These are phyloP conservation scores for Perodicticus potto DNA, from an alignment of 2,797 vertebrate species.

Conservation along the genomic window DNA sequence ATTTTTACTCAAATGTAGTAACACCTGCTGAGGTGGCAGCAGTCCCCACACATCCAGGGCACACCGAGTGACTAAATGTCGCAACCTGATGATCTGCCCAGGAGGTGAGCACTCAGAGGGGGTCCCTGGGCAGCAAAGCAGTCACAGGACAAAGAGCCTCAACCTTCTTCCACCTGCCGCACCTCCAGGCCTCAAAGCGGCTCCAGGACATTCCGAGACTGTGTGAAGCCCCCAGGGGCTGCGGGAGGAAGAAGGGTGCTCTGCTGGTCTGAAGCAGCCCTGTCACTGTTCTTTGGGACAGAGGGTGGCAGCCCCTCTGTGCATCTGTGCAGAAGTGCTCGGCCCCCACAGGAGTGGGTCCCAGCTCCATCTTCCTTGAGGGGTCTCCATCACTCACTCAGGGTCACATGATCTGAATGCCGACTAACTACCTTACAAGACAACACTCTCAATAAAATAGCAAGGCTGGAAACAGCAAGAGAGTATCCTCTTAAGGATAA, in stretches of 20 bases:
- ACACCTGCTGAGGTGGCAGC: background rate
- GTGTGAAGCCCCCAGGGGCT: too few species aligned
- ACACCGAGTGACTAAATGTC: background rate
- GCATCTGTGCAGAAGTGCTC: accelerated
- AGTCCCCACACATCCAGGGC: background rate
- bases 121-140: background rate
- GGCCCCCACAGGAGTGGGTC: background rate
- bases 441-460: background rate
- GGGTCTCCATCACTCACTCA: background rate
- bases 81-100: background rate
- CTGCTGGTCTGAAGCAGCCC: background rate
- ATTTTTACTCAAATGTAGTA: background rate
- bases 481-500: background rate
- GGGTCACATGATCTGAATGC: background rate
- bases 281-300: too few species aligned
- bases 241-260: background rate
- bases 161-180: accelerated
- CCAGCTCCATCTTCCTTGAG: background rate
- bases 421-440: background rate
- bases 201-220: background rate
- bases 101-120: background rate
- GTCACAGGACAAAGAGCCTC: too few species aligned
- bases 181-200: accelerated
- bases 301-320: too few species aligned
- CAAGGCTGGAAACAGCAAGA: background rate